phyloP scores from a whole-genome alignment of 2,888 invertebrate genomes.

The Malthinus seriepunctatus region DNA sequence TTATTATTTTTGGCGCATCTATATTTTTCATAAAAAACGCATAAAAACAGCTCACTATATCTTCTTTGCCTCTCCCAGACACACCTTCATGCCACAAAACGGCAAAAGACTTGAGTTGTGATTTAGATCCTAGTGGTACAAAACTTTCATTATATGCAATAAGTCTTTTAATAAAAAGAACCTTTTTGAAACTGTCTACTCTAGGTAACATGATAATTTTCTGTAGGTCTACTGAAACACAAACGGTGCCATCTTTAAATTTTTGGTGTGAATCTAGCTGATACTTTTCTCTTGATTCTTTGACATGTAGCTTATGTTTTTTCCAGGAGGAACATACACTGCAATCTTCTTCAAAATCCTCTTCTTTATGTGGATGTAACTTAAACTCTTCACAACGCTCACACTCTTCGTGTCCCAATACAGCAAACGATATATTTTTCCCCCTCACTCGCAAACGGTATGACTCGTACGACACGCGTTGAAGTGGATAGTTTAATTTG shows the following conservation, averaged over 20 bases:
- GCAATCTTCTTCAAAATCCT: conserved; percentile 22
- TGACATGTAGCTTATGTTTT: conserved; percentile 15
- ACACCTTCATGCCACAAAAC: not conserved
- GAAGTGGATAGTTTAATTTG: conserved; percentile 17
- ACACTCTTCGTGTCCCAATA: conserved; percentile 34
- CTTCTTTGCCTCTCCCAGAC: not conserved
- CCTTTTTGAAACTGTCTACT: conserved; percentile 1
- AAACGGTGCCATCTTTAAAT: conserved; percentile 10
- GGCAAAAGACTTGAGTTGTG: not conserved
- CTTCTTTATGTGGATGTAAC: conserved; percentile 20
- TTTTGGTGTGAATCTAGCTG: not conserved
- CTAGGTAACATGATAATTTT: conserved; percentile 2
- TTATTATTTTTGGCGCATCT: conserved; percentile 20
- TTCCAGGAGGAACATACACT: conserved; percentile 12
- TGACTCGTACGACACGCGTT: conserved; percentile 27
- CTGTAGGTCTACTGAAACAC: not conserved
- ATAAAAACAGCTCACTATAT: conserved; percentile 10
- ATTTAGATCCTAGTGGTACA: not conserved
- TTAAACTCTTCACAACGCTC: conserved; percentile 29
- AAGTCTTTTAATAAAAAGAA: not conserved
- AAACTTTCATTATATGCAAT: conserved; percentile 1
- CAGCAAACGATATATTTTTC: conserved; percentile 31
- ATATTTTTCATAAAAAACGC: conserved; percentile 14
- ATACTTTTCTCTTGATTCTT: conserved; percentile 13
- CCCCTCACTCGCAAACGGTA: conserved; percentile 22